These are phyloP conservation scores for Neodiprion lecontei DNA, from an alignment of 1,140 invertebrate species.

Conservation along the genomic window DNA sequence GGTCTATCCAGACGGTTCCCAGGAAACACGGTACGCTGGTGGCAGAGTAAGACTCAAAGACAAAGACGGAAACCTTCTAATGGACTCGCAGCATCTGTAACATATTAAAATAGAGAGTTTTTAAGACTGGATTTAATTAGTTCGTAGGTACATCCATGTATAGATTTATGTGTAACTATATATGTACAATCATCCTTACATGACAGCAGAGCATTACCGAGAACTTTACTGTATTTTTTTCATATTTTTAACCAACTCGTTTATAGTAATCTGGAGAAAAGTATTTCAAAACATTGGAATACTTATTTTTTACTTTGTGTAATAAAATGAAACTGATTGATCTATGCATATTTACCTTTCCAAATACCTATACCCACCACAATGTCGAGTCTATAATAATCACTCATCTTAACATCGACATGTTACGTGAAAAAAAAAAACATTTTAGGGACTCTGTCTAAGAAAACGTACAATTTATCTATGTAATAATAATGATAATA, in stretches of 20 bases:
- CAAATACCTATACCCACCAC: too few relatives aligned
- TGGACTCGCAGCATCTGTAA: slow-evolving; percentile 65
- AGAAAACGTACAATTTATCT: too few relatives aligned
- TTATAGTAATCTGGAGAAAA: background rate
- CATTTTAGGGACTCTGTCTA: too few relatives aligned
- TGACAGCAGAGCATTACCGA: too few relatives aligned
- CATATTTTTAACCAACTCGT: too few relatives aligned
- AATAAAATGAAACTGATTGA: background rate
- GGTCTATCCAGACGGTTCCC: slow-evolving; percentile 84
- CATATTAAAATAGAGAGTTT: background rate
- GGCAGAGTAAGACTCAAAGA: slow-evolving; percentile 88
- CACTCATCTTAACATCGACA: too few relatives aligned
- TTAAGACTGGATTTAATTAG: background rate
- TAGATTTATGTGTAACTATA: background rate
- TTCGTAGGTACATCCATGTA: background rate
- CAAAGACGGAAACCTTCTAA: slow-evolving; percentile 79
- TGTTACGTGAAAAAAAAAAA: too few relatives aligned
- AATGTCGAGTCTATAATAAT: too few relatives aligned
- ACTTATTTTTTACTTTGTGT: background rate
- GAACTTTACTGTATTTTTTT: too few relatives aligned
- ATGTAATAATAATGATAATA: slow-evolving; percentile 27
- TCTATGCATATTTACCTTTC: background rate
- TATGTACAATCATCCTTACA: background rate
- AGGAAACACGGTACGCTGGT: slow-evolving; percentile 88
- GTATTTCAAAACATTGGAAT: background rate